A percentile compares a stretch with the other conserved stretches of the same genome.
phyloP scores from a whole-genome alignment of 2,113 vertebrate genomes.

The Leucosticte australis region DNA sequence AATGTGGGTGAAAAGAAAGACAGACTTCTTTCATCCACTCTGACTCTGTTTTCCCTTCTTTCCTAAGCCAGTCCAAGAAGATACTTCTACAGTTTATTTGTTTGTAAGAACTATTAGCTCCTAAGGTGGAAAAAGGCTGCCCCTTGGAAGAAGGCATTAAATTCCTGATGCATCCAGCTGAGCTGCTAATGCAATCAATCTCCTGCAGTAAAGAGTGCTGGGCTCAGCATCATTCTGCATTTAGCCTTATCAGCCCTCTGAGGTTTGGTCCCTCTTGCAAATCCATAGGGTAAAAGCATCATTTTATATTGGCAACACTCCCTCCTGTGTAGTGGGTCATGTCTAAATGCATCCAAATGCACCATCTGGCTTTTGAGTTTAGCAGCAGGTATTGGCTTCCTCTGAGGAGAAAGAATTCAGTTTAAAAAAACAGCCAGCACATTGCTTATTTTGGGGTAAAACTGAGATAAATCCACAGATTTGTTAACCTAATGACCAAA shows the following conservation, averaged over 20 bases:
- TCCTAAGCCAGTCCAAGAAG: neutral
- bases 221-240: neutral
- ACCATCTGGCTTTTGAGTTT: neutral
- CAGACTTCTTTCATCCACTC: neutral
- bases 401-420: neutral
- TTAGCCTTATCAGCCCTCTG: neutral
- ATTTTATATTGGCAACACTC: neutral
- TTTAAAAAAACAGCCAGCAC: neutral
- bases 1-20: neutral
- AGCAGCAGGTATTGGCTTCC: neutral
- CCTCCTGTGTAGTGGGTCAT: neutral
- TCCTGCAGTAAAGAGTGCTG: neutral
- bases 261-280: neutral
- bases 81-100: neutral
- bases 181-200: neutral
- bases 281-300: neutral
- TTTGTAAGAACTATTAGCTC: neutral
- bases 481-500: neutral
- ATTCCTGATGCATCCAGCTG: neutral
- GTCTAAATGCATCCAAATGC: conserved; percentile 26
- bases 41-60: neutral
- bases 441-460: neutral
- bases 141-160: neutral
- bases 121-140: neutral
- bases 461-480: neutral